Evolutionary conservation across 1,140 invertebrate species (phyloP).

Genomic region (Coenobita brevimanus): DNA sequence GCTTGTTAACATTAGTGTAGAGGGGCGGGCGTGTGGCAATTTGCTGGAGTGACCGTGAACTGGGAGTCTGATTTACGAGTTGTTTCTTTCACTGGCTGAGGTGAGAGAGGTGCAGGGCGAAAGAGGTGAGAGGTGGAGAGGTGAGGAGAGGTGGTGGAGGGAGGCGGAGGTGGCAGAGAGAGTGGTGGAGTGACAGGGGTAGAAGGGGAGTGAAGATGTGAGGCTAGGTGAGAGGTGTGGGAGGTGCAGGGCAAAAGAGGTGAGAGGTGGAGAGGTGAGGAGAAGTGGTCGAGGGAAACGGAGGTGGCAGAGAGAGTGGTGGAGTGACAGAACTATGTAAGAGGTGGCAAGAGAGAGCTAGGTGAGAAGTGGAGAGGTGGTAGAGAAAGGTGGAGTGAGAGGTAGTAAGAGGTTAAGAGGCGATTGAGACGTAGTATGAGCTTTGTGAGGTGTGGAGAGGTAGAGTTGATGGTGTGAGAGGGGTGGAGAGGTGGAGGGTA

Average conservation of each 20-base stretch:
- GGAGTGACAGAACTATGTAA: neutral
- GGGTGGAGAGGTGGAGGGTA: no score
- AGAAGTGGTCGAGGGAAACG: neutral
- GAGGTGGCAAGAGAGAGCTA: no score
- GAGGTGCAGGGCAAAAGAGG: no score
- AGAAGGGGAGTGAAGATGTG: neutral
- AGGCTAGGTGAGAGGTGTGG: neutral
- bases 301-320: neutral
- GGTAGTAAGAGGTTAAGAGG: no score
- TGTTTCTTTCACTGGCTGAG: constrained; percentile 7
- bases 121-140: neutral
- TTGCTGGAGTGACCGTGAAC: constrained; percentile 30
- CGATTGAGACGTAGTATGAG: no score
- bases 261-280: no score
- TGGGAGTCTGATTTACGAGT: constrained; percentile 18
- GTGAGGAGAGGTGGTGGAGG: no score
- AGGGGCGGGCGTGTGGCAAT: constrained; percentile 16
- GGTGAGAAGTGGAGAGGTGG: no score
- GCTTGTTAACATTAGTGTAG: constrained; percentile 33
- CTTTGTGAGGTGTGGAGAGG: no score
- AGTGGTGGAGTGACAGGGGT: neutral
- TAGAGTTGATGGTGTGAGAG: no score
- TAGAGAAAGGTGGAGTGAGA: no score
- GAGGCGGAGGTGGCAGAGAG: constrained; percentile 4
- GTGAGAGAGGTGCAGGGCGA: neutral